A percentile compares a stretch with the other conserved stretches of the same genome.
Evolutionary conservation across 2,888 invertebrate genomes (phyloP).

Genomic region (Drosophila parthenogenetica): DNA sequence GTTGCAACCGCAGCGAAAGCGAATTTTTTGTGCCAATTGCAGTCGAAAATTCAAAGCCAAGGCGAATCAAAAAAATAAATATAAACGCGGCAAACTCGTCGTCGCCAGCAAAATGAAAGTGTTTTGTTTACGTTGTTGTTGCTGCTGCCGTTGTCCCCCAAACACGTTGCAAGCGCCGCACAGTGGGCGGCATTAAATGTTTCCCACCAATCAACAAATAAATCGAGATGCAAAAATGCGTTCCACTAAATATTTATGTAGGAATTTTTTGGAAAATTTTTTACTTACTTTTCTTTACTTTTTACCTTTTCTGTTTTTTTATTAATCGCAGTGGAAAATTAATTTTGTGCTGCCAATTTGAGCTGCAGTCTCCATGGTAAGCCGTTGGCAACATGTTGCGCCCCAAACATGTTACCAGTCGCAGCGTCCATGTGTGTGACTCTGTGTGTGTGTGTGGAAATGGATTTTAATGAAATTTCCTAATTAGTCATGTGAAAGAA

Average conservation of each 20-base stretch:
- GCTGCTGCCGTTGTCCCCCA: constrained; percentile 31
- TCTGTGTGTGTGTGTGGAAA: constrained; percentile 26
- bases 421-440: constrained; percentile 14
- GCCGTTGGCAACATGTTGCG: constrained; percentile 55
- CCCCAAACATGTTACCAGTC: constrained; percentile 51
- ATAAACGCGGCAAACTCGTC: constrained; percentile 22
- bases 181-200: constrained; percentile 48
- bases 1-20: constrained; percentile 64
- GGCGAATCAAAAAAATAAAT: constrained; percentile 32
- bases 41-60: constrained; percentile 70
- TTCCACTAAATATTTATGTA: constrained; percentile 4
- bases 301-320: not conserved
- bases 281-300: constrained; percentile 21
- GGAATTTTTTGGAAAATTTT: not conserved
- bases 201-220: constrained; percentile 27
- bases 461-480: constrained; percentile 66
- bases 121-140: constrained; percentile 52
- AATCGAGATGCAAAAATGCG: constrained; percentile 4
- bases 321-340: constrained; percentile 3
- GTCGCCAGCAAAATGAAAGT: constrained; percentile 68
- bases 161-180: constrained; percentile 57
- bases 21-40: constrained; percentile 73
- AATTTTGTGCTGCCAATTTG: not conserved
- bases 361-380: constrained; percentile 29
- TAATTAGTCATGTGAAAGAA: constrained; percentile 76